These are phyloP conservation scores for Osmerus mordax DNA, from an alignment of 2,113 vertebrate genomes.

Conservation along the genomic window DNA sequence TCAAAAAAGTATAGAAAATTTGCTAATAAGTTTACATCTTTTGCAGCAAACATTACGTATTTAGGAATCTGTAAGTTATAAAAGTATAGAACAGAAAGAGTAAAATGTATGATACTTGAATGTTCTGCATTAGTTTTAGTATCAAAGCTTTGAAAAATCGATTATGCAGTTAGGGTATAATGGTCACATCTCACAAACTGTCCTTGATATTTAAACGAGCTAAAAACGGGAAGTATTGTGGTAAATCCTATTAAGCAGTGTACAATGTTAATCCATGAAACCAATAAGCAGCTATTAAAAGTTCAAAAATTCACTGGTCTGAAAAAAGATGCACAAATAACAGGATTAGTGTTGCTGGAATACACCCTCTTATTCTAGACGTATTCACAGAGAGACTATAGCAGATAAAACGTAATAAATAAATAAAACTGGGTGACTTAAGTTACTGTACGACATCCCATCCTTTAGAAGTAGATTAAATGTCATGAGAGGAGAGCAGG, in stretches of 20 bases:
- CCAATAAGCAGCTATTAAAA: constrained; percentile 63
- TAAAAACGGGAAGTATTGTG: constrained; percentile 50
- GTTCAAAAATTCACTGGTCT: constrained; percentile 49
- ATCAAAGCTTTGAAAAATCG: constrained; percentile 41
- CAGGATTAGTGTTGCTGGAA: constrained; percentile 59
- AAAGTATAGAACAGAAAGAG: too few relatives aligned
- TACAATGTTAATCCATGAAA: constrained; percentile 64
- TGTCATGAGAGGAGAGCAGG: too few relatives aligned
- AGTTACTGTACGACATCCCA: not conserved
- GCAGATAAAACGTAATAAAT: constrained; percentile 22
- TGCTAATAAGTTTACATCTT: too few relatives aligned
- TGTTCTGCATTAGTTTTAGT: constrained; percentile 28
- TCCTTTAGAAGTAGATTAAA: not conserved
- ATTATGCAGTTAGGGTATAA: constrained; percentile 56
- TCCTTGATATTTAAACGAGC: constrained; percentile 53
- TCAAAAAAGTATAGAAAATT: too few relatives aligned
- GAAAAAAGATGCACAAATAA: constrained; percentile 52
- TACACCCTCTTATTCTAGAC: constrained; percentile 32
- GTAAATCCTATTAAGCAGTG: constrained; percentile 65
- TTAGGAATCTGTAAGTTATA: too few relatives aligned
- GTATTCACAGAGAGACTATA: constrained; percentile 21
- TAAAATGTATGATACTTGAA: constrained; percentile 37
- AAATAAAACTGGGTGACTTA: not conserved
- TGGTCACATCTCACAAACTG: constrained; percentile 51
- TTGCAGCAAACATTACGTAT: too few relatives aligned